Evolutionary conservation across 2,797 vertebrate species (phyloP).

Genomic region (Graptemys geographica): DNA sequence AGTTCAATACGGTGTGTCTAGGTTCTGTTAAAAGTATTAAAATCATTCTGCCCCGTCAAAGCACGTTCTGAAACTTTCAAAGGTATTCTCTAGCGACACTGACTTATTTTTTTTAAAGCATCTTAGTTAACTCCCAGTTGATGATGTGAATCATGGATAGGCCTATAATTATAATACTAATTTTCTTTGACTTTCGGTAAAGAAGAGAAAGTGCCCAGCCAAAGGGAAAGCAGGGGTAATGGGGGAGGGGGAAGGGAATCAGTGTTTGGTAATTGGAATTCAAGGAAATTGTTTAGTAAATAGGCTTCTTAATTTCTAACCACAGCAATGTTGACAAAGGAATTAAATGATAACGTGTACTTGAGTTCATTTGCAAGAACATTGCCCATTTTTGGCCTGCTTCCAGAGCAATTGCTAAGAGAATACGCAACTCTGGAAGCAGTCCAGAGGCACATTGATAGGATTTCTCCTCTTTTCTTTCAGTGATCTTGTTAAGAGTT

Average conservation of each 20-base stretch:
- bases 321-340: slow-evolving; percentile 82
- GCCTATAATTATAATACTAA: slow-evolving; percentile 1
- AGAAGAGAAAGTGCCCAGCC: not conserved
- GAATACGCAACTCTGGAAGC: slow-evolving; percentile 81
- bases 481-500: slow-evolving; percentile 83
- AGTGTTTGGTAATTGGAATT: slow-evolving; percentile 75
- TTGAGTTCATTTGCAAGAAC: slow-evolving; percentile 82
- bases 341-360: slow-evolving; percentile 86
- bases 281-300: slow-evolving; percentile 83
- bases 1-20: slow-evolving; percentile 49
- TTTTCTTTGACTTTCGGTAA: slow-evolving; percentile 26
- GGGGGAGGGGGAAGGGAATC: not conserved
- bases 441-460: slow-evolving; percentile 82
- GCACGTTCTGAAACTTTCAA: not conserved
- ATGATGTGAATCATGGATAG: not conserved
- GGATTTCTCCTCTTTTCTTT: slow-evolving; percentile 80
- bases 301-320: slow-evolving; percentile 85
- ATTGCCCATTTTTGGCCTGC: slow-evolving; percentile 79
- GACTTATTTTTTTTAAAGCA: not conserved
- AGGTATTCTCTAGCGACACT: not conserved
- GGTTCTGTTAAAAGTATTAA: slow-evolving; percentile 69
- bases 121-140: slow-evolving; percentile 31
- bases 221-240: not conserved
- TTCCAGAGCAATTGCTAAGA: slow-evolving; percentile 83
- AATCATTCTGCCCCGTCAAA: slow-evolving; percentile 26